Evolutionary conservation across 1,140 invertebrate species (phyloP), one percentile per base, ranked within the genome.

Genomic region (Trachymyrmex septentrionalis): DNA sequence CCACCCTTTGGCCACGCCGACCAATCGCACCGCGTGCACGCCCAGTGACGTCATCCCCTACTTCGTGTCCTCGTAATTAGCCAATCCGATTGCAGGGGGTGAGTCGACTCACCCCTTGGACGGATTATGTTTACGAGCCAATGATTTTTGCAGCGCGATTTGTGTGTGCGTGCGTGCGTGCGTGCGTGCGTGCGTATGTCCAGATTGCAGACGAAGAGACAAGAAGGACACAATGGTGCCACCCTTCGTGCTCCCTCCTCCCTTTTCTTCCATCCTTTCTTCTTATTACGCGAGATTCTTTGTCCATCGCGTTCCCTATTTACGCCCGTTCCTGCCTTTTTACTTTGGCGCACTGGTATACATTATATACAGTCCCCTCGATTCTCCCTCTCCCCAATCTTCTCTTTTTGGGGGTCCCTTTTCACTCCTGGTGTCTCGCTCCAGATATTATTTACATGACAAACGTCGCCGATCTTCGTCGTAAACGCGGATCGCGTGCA

Each of bases 31-130:
- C 30, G 38, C 77, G 90, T 88, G 92, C 92, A 93, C 93, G 93
- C 94, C 93, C 93, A 90, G 76, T 94, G 92, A 95, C 93, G 90
- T 93, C 92, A 94, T 30, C 86, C 88, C 91, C 88, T 90, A 90
- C 78, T 50, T 61, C 24, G 55, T 76, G 16, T 9, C 57, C 66
- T 44, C 30, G 86, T 94, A 94, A 94, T 94, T 94, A 94, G 93
- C 93, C 93, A 94, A 94, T 94, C 92, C 91, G 90, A 92, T 92
- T 55, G 89, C 61, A 38, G 38, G 82, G 38, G 78, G 30, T 86
- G 77, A 76, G 27, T 64, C 19, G 63, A 67, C 64, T 86, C 81
- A 88, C 86, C 88, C 87, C 88, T 61, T 7, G 50, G 21, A 34
- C 44, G 76, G 66, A 90, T 78, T 87, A 91, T 77, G 77, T 88